These are phyloP conservation scores for Bujurquina vittata DNA, from an alignment of 2,113 vertebrate species.

Conservation along the genomic window DNA sequence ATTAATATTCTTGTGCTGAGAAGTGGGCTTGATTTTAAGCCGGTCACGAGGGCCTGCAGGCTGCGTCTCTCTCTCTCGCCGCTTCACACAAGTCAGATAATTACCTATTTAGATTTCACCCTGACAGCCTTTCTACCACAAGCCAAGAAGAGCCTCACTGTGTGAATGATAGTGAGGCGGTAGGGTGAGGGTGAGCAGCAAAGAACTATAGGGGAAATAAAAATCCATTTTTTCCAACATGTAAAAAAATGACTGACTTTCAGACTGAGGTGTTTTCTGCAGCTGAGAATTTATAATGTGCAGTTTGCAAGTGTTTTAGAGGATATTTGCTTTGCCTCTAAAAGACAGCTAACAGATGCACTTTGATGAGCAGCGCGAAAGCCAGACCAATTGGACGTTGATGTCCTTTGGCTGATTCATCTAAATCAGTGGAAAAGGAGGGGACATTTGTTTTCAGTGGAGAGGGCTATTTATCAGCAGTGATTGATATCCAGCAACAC, in stretches of 20 bases:
- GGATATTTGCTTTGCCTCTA: constrained; percentile 46
- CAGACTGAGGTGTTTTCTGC: background rate
- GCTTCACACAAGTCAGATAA: constrained; percentile 60
- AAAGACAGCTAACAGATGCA: constrained; percentile 57
- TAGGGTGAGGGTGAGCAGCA: background rate
- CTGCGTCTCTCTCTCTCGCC: background rate
- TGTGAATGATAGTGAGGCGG: constrained; percentile 26
- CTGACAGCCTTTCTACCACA: constrained; percentile 52
- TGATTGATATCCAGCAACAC: constrained; percentile 72
- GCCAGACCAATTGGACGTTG: constrained; percentile 52
- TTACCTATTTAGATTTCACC: constrained; percentile 73
- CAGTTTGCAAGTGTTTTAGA: constrained; percentile 13
- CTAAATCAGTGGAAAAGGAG: constrained; percentile 67
- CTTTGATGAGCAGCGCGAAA: constrained; percentile 55
- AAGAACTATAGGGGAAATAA: constrained; percentile 33
- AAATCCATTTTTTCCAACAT: constrained; percentile 30
- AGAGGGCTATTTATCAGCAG: constrained; percentile 68
- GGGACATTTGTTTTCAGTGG: constrained; percentile 67
- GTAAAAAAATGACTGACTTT: constrained; percentile 10
- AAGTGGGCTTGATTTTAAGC: constrained; percentile 58
- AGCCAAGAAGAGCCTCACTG: constrained; percentile 37
- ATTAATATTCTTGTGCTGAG: constrained; percentile 71
- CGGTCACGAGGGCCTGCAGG: constrained; percentile 46
- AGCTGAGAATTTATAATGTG: constrained; percentile 2
- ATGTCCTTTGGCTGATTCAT: constrained; percentile 71